Evolutionary conservation across 2,888 invertebrate species (phyloP).

Genomic region (Melinaea marsaeus): DNA sequence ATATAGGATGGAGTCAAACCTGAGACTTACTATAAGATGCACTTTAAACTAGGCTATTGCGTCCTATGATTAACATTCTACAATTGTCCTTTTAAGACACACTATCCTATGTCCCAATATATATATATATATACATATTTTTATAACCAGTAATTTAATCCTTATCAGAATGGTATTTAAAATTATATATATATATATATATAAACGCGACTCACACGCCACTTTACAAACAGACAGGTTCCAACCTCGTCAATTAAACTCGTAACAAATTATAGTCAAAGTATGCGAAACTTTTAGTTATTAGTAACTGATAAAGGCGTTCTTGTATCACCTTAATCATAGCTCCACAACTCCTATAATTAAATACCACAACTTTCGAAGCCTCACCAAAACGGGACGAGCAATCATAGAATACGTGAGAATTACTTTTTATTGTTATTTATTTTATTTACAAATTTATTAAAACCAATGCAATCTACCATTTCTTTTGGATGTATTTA

Average conservation of each 20-base stretch:
- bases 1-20: too few species aligned
- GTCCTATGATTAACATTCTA: too few species aligned
- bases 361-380: neutral
- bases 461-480: neutral
- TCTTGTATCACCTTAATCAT: neutral
- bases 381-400: constrained; percentile 1
- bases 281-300: constrained; percentile 18
- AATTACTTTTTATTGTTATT: constrained; percentile 1
- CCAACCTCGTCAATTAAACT: constrained; percentile 16
- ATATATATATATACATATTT: too few species aligned
- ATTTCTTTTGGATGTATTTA: neutral
- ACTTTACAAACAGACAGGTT: constrained; percentile 5
- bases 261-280: constrained; percentile 22
- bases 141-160: too few species aligned
- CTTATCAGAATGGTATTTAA: too few species aligned
- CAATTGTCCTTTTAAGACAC: too few species aligned
- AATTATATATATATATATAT: too few species aligned
- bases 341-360: neutral
- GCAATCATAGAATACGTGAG: neutral
- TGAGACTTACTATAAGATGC: too few species aligned
- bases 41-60: too few species aligned
- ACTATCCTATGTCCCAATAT: too few species aligned
- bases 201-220: too few species aligned
- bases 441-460: neutral
- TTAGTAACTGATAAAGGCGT: constrained; percentile 21